phyloP scores from a whole-genome alignment of 1,140 invertebrate genomes.

The Matsumurasca onukii region DNA sequence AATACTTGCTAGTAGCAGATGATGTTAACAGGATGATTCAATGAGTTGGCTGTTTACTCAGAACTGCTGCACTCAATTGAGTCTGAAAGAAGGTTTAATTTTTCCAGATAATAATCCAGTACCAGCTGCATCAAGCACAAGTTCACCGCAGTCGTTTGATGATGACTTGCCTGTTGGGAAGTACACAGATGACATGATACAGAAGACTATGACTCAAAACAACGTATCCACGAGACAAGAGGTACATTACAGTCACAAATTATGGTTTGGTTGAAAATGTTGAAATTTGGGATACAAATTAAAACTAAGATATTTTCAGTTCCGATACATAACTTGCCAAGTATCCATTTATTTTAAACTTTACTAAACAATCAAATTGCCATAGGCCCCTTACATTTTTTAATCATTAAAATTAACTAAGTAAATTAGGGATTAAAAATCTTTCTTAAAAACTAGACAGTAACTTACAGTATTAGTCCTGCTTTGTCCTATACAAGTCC shows the following conservation, averaged over 20 bases:
- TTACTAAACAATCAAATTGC: conserved; percentile 18
- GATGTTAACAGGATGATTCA: no score
- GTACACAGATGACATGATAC: conserved; percentile 42
- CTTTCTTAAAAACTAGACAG: neutral
- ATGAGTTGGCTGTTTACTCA: no score
- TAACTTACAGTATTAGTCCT: no score
- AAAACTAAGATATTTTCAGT: no score
- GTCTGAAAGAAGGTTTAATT: no score
- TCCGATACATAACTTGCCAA: conserved; percentile 22
- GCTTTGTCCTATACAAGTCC: no score
- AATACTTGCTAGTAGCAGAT: no score
- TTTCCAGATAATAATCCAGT: no score
- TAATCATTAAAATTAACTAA: neutral
- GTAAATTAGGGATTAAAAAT: neutral
- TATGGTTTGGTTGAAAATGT: conserved; percentile 34
- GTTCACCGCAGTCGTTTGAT: no score
- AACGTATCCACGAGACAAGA: conserved; percentile 52
- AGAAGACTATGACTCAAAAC: conserved; percentile 50
- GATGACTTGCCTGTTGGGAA: conserved; percentile 11
- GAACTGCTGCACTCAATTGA: no score
- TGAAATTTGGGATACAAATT: no score
- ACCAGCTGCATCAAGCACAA: no score
- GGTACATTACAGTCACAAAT: conserved; percentile 33
- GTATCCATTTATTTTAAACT: conserved; percentile 23
- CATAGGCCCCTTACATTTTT: neutral